Percentiles rank a stretch among this genome's conserved stretches.
Conservation (phyloP, 2,113 vertebrate species). For the Hyperoodon ampullatus region DNA sequence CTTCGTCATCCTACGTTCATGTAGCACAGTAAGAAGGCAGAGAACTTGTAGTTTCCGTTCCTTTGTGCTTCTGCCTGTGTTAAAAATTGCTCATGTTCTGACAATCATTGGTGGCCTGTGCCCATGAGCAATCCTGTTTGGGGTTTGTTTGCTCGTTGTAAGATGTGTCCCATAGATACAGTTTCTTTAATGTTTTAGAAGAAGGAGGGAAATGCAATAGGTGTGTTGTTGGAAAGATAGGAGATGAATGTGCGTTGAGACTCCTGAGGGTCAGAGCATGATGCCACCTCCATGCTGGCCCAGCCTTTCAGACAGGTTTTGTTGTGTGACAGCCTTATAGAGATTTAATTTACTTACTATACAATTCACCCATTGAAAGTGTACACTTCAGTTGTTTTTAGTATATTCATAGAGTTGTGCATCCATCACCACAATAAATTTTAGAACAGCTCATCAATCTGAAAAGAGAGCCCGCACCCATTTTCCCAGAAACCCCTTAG, state of each 20-base stretch:
- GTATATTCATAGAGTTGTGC: background rate
- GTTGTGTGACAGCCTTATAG: background rate
- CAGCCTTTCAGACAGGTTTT: background rate
- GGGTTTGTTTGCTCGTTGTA: background rate
- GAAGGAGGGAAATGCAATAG: background rate
- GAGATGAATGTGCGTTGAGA: background rate
- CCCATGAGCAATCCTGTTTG: background rate
- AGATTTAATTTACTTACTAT: background rate
- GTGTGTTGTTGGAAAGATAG: background rate
- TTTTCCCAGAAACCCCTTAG: background rate
- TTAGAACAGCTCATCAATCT: background rate
- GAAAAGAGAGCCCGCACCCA: background rate
- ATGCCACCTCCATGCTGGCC: too few species aligned
- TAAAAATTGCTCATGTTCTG: background rate
- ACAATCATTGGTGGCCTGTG: background rate
- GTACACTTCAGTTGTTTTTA: background rate
- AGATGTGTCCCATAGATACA: background rate
- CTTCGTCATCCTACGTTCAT: accelerated
- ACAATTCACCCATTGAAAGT: background rate
- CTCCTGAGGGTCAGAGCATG: background rate
- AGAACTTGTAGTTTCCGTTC: background rate
- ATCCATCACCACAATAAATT: background rate
- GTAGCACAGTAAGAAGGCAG: background rate
- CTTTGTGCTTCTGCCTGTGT: background rate
- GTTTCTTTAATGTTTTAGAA: background rate